These are phyloP conservation scores for Platalea minor DNA, from an alignment of 2,797 vertebrate species.

Conservation along the genomic window DNA sequence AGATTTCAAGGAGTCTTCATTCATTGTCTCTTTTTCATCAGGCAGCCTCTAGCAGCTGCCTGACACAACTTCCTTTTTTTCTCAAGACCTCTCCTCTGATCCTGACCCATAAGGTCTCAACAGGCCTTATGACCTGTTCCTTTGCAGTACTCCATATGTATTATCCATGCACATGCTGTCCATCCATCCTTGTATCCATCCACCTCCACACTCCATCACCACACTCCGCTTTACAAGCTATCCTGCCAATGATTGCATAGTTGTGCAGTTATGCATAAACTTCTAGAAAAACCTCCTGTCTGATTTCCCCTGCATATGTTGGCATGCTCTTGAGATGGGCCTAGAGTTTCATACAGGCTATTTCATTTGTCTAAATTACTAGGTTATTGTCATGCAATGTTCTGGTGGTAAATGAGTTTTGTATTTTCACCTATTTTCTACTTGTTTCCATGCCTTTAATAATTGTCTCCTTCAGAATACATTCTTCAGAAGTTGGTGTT, in stretches of 20 bases:
- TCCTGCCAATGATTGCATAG: background rate
- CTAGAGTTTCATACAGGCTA: background rate
- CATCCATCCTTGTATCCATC: background rate
- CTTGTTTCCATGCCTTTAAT: background rate
- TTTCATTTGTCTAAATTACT: background rate
- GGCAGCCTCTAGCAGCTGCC: background rate
- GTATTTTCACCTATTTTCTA: background rate
- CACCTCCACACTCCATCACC: background rate
- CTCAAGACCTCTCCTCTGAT: rapidly evolving
- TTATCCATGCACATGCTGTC: background rate
- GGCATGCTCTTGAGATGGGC: rapidly evolving
- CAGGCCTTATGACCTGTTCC: rapidly evolving
- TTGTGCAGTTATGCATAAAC: background rate
- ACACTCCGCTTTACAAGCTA: background rate
- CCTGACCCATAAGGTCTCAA: background rate
- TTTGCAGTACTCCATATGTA: background rate
- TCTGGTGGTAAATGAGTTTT: background rate
- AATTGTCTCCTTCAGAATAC: background rate
- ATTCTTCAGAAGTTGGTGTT: background rate
- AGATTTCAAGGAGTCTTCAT: background rate
- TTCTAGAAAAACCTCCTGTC: background rate
- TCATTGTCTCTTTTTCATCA: background rate
- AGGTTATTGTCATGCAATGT: background rate
- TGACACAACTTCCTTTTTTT: background rate
- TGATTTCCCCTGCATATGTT: background rate